Percentiles rank a stretch among this genome's conserved stretches.
These are phyloP conservation scores for Diogma glabrata DNA, from an alignment of 2,888 invertebrate species.

Conservation along the genomic window DNA sequence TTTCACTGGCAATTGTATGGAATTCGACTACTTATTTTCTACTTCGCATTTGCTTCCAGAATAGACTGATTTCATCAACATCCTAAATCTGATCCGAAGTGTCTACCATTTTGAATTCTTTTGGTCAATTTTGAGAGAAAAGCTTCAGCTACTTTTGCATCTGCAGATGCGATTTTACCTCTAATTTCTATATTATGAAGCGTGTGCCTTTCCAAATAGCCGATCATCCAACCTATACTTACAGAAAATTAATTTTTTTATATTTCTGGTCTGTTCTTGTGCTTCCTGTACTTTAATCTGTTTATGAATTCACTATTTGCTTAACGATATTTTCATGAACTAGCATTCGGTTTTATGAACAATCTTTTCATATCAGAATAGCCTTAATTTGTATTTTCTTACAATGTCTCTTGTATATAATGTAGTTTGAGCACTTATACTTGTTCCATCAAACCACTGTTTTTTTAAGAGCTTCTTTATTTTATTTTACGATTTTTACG, in stretches of 20 bases:
- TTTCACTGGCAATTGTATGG: background rate
- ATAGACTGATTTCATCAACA: background rate
- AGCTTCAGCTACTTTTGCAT: background rate
- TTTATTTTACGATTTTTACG: background rate
- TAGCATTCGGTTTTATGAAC: background rate
- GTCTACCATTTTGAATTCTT: background rate
- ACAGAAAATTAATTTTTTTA: background rate
- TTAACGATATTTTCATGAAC: background rate
- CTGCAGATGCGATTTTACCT: background rate
- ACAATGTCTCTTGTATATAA: no score
- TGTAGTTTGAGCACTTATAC: no score
- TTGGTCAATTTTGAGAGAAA: background rate
- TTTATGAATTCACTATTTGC: background rate
- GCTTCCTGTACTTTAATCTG: background rate
- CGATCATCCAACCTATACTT: background rate
- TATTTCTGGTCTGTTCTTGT: background rate
- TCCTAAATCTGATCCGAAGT: no score
- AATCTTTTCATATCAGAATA: background rate
- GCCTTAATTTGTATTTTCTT: background rate
- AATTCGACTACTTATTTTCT: no score
- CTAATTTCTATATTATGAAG: background rate
- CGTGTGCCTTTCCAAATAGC: background rate
- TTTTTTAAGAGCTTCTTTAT: background rate
- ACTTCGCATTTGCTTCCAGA: background rate
- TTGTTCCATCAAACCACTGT: no score